phyloP scores from a whole-genome alignment of 2,888 invertebrate genomes.

The Pinctada fucata region DNA sequence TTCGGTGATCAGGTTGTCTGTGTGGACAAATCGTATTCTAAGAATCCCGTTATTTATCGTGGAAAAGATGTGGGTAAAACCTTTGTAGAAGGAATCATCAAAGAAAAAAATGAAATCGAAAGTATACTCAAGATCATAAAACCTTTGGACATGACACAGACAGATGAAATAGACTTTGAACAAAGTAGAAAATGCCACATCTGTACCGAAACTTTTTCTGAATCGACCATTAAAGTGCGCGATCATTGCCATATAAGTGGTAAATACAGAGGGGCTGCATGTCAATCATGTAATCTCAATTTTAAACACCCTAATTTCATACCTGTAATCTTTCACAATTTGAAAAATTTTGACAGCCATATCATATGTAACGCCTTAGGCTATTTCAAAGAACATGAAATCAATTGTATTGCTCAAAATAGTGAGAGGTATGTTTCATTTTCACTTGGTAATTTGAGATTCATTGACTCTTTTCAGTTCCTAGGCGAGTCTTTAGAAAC shows the following conservation, averaged over 20 bases:
- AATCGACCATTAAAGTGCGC: constrained; percentile 12
- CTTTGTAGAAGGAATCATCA: constrained; percentile 29
- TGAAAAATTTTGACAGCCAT: constrained; percentile 38
- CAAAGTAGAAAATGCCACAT: constrained; percentile 27
- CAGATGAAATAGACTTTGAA: constrained; percentile 15
- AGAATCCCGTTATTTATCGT: constrained; percentile 30
- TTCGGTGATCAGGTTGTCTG: constrained; percentile 36
- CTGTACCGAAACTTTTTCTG: constrained; percentile 18
- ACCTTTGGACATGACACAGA: background rate
- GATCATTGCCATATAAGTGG: constrained; percentile 25
- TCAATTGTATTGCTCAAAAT: constrained; percentile 46
- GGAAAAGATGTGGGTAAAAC: constrained; percentile 22
- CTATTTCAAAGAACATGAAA: constrained; percentile 27
- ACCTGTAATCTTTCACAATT: constrained; percentile 42
- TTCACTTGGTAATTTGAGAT: constrained; percentile 37
- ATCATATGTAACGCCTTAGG: constrained; percentile 28
- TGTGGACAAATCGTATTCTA: constrained; percentile 18
- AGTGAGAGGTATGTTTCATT: constrained; percentile 40
- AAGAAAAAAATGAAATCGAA: constrained; percentile 36
- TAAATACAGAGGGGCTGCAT: too few relatives aligned
- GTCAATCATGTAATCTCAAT: too few relatives aligned
- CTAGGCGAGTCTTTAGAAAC: constrained; percentile 33
- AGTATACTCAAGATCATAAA: constrained; percentile 14
- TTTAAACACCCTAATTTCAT: constrained; percentile 20
- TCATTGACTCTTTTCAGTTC: constrained; percentile 43